Evolutionary conservation across 1,140 invertebrate species (phyloP), one percentile per base, ranked within the genome.

Genomic region (Akabosia matsudoensis): DNA sequence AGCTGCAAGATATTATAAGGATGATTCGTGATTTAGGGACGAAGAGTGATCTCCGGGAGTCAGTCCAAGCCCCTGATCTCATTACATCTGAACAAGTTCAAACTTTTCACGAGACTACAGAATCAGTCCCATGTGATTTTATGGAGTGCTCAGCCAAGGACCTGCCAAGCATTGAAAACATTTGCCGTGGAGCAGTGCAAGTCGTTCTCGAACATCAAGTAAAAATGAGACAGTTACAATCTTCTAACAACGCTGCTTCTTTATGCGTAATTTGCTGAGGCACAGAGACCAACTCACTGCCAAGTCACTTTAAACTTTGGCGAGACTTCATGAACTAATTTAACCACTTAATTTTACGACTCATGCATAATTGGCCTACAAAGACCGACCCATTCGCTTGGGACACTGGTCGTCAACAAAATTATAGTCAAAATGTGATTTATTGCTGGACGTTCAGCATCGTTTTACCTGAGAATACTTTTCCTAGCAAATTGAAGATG

Each of bases 1-100:
- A 45, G 18, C 7, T 45, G 37, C 18, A 45, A 45, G 37, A 45
- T 45, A 45, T 45, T 10, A 45, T 45, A 7, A 45, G 18, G 7
- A 45, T 45, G 37, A 13, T 56, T 56, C 24, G 22, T 24, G 3
- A 56, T 56, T 13, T 22, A 67, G 61, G 61, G 3, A 67, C 61
- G 24, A 67, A 67, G 31, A 28, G n/a, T 28, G 61, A 67, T 31
- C n/a, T 67, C 10, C 24, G 61, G 22, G 61, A 67, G 4, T 30
- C 61, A 30, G 31, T 1, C 28, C 61, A 67, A 67, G 61, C 24
- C 7, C 61, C 61, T 67, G 61, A 67, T 67, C 61, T 67, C 61
- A 67, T 67, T n/a, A 67, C 61, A 4, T 30, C 61, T 28, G 61
- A 67, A 67, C 61, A 67, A 67, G 61, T 67, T 67, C 61, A 67